Evolutionary conservation across 2,113 vertebrate genomes (phyloP), one percentile per base, ranked within the genome.

Genomic region (Scortum barcoo): DNA sequence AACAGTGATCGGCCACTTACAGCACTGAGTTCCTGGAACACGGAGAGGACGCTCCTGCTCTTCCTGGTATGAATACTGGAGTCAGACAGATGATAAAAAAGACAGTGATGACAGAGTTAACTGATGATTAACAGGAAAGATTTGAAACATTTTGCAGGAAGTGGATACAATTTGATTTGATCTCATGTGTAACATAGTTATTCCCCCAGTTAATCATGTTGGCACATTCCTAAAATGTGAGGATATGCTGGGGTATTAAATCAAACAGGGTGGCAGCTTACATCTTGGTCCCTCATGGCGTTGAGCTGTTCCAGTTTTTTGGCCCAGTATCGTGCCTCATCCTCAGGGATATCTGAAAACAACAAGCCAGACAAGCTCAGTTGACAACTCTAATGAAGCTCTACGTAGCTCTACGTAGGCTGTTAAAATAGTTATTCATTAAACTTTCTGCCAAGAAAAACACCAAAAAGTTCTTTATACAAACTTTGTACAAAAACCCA

Each of bases 251-350:
- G 20, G 60, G 40, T 70, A 75, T 77, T 78, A 80, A 78, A 90
- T 75, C 26, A 88, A 73, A 80, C 48, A 38, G 12, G 63, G 30
- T 54, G 81, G 78, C 67, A 75, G 68, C 97, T 96, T 91, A 99
- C 97, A 92, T 99, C 98, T 93, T 99, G 98, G 93, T 99, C 98
- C 84, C 97, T 86, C 98, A 99, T 97, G 22, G 98, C 97, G 0
- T 99, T 99, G 57, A 99, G 95, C 92, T 99, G 97, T 90, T 99
- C 98, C 90, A 99, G 94, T 92, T 99, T 99, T 91, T 99, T 99
- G 73, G 98, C 98, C 98, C 98, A 99, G 81, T 99, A 99, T 28
- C 97, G 97, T 0, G 98, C 98, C 90, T 99, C 98, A 84, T 99
- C 98, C 88, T 99, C 98, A 0, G 98, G 98, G 84, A 99, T 99